phyloP scores from a whole-genome alignment of 2,888 invertebrate genomes.

The Xestia c-nigrum region DNA sequence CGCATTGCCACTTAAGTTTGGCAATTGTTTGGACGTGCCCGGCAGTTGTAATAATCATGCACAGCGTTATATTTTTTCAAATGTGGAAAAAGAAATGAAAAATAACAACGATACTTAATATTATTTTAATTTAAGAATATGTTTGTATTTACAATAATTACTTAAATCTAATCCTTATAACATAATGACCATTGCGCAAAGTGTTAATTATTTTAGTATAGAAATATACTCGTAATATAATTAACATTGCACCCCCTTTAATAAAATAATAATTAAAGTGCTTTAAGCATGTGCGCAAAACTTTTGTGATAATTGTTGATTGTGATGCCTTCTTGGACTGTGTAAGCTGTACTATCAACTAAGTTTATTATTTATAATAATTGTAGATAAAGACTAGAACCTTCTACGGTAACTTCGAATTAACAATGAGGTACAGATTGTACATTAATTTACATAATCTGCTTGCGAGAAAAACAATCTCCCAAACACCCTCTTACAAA shows the following conservation, averaged over 20 bases:
- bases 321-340: slow-evolving; percentile 27
- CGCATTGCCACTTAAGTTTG: too few relatives aligned
- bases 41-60: not conserved
- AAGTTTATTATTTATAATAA: slow-evolving; percentile 29
- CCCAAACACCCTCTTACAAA: slow-evolving; percentile 10
- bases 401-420: slow-evolving; percentile 54
- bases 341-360: slow-evolving; percentile 15
- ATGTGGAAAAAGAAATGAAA: not conserved
- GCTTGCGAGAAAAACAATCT: not conserved
- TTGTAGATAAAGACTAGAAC: slow-evolving; percentile 60
- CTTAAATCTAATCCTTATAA: slow-evolving; percentile 25
- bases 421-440: slow-evolving; percentile 41
- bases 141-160: slow-evolving; percentile 50
- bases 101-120: not conserved
- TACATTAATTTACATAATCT: slow-evolving; percentile 18
- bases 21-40: too few relatives aligned
- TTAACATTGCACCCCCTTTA: slow-evolving; percentile 3
- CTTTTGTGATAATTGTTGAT: not conserved
- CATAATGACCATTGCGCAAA: slow-evolving; percentile 22
- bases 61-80: not conserved
- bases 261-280: not conserved
- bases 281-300: not conserved
- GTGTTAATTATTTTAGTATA: not conserved
- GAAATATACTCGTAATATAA: not conserved
- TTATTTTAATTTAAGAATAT: not conserved